Evolutionary conservation across 2,888 invertebrate species (phyloP).

Genomic region (Seira musarum): DNA sequence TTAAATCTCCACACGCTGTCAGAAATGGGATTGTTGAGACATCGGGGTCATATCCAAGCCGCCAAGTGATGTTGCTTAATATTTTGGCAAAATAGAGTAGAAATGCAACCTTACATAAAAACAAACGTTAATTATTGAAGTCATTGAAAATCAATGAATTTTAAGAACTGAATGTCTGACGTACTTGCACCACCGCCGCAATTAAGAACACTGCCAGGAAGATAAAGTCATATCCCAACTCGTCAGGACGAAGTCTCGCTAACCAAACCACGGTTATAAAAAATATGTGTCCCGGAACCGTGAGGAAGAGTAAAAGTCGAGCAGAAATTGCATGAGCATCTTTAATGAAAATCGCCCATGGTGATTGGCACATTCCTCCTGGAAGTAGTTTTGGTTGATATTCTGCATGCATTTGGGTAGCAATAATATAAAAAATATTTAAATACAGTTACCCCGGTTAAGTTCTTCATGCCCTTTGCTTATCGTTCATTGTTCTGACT

Average conservation of each 20-base stretch:
- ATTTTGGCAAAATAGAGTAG: slow-evolving; percentile 86
- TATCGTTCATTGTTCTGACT: too few relatives aligned
- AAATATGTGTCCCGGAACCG: slow-evolving; percentile 66
- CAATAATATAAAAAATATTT: too few relatives aligned
- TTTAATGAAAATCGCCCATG: slow-evolving; percentile 69
- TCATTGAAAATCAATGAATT: too few relatives aligned
- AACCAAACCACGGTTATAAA: slow-evolving; percentile 64
- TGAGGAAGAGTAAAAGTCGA: slow-evolving; percentile 71
- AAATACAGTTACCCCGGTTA: too few relatives aligned
- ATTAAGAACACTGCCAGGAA: slow-evolving; percentile 63
- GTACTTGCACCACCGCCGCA: slow-evolving; percentile 64
- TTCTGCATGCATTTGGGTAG: slow-evolving; percentile 81
- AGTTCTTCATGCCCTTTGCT: too few relatives aligned
- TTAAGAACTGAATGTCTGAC: too few relatives aligned
- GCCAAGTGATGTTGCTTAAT: slow-evolving; percentile 89
- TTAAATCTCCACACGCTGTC: slow-evolving; percentile 89
- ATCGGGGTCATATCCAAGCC: slow-evolving; percentile 86
- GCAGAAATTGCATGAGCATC: slow-evolving; percentile 73
- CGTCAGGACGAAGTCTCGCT: slow-evolving; percentile 32
- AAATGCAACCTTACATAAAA: slow-evolving; percentile 76
- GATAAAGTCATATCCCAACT: slow-evolving; percentile 49
- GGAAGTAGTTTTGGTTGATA: slow-evolving; percentile 79
- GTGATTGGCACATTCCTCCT: slow-evolving; percentile 70
- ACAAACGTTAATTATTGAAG: slow-evolving; percentile 14
- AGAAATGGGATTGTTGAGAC: slow-evolving; percentile 92